Evolutionary conservation across 2,113 vertebrate species (phyloP).

Genomic region (Podarcis cretensis): DNA sequence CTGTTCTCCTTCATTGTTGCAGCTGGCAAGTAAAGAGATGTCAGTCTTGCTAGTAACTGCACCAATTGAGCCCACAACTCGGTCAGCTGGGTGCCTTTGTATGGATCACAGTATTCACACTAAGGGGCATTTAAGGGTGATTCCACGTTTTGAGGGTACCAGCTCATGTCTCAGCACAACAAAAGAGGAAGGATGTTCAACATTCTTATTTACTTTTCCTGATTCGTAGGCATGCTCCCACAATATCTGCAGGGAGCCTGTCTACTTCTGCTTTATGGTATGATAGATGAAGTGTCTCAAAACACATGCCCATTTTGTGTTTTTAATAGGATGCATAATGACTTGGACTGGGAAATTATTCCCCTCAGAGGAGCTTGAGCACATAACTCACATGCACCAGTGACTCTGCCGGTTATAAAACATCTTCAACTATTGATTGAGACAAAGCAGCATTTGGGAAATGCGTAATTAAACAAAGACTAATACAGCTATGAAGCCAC

Average conservation of each 20-base stretch:
- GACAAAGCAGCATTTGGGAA: slow-evolving; percentile 40
- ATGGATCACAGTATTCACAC: slow-evolving; percentile 21
- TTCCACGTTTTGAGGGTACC: slow-evolving; percentile 35
- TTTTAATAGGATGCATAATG: slow-evolving; percentile 68
- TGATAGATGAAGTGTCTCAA: slow-evolving; percentile 68
- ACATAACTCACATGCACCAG: slow-evolving; percentile 49
- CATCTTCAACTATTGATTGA: slow-evolving; percentile 33
- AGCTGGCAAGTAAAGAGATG: neutral
- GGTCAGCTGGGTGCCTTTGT: neutral
- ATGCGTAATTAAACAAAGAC: slow-evolving; percentile 54
- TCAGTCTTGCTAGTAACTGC: neutral
- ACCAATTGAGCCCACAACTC: neutral
- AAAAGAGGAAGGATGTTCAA: slow-evolving; percentile 68
- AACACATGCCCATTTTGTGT: slow-evolving; percentile 49
- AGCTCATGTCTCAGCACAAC: slow-evolving; percentile 33
- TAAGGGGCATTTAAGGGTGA: slow-evolving; percentile 21
- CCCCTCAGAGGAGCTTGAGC: slow-evolving; percentile 52
- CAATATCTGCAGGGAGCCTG: slow-evolving; percentile 54
- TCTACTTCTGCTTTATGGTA: slow-evolving; percentile 44
- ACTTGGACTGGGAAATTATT: slow-evolving; percentile 61
- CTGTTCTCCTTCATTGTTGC: neutral
- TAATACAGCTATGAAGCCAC: slow-evolving; percentile 20
- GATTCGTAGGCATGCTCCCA: slow-evolving; percentile 59
- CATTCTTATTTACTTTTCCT: slow-evolving; percentile 71
- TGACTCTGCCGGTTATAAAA: slow-evolving; percentile 17